Evolutionary conservation across 2,888 invertebrate genomes (phyloP), one percentile per base, ranked within the genome.

Genomic region (Drosophila affinis): DNA sequence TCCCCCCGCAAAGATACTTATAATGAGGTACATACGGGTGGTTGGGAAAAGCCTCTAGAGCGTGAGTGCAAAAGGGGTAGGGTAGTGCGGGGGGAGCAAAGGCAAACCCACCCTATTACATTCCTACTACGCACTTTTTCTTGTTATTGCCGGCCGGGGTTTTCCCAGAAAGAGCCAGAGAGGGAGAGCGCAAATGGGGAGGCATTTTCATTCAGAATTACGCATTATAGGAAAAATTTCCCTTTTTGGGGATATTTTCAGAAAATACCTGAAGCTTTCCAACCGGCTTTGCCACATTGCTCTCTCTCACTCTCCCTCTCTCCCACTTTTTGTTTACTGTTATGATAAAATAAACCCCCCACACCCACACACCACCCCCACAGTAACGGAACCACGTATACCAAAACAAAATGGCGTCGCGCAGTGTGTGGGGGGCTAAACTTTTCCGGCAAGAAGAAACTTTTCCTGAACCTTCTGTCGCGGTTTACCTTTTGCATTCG

Each of bases 391-490:
- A 76, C 55, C 68, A 59, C 64, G 88, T 79, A 84, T 84, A 88
- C 76, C 75, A 80, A 84, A 80, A 86, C 77, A 89, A 89, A 87
- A 89, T 89, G 89, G 89, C 86, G 90, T 49, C 75, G 17, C 9
- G 14, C 44, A 27, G 14, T 24, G n/a, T 46, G 21, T 32, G 49
- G 45, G 55, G 48, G 39, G 47, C 29, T 32, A 47, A 55, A 67
- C 49, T 65, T 81, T 60, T 52, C 57, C 56, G 58, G 55, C 49
- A 48, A 3, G 18, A 18, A 29, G 7, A 45, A 47, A 64, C 29
- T 44, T 56, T 71, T 55, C 9, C 7, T 2, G 49, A 39, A 39
- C 39, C 39, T 39, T n/a, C 32, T n/a, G 14, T n/a, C 7, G n/a
- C 14, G 14, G 6, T n/a, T 79, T 85, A 91, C 91, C 91, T 90